A percentile compares a stretch with the other conserved stretches of the same genome.
Conservation (phyloP, 2,797 vertebrate genomes). For the Enteromius paludinosus region DNA sequence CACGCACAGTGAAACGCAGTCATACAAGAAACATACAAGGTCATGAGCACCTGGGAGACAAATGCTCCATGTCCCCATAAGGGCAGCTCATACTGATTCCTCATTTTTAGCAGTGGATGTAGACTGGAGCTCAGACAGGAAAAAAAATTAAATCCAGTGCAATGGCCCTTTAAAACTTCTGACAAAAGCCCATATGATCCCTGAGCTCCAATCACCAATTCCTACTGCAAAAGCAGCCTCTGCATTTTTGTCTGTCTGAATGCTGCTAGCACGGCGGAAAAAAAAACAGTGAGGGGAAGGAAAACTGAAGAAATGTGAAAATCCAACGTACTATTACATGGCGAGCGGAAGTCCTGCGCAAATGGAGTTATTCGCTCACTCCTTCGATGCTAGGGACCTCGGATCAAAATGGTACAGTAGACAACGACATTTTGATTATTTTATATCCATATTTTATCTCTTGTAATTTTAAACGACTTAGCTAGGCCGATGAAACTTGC, state of each 20-base stretch:
- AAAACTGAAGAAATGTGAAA: constrained; percentile 80
- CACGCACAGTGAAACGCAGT: neutral
- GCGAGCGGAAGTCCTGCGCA: constrained; percentile 78
- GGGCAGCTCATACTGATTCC: neutral
- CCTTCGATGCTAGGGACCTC: constrained; percentile 83
- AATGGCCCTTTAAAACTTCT: constrained; percentile 88
- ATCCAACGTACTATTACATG: constrained; percentile 79
- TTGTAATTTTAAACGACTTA: constrained; percentile 72
- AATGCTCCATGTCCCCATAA: neutral
- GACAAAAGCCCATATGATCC: constrained; percentile 90
- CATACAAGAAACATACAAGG: neutral
- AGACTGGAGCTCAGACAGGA: neutral
- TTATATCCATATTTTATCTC: constrained; percentile 74
- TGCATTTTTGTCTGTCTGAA: constrained; percentile 82
- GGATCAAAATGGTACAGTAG: constrained; percentile 92
- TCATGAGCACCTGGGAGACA: neutral
- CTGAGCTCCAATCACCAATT: constrained; percentile 88
- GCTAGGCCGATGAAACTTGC: constrained; percentile 76
- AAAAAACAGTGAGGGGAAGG: constrained; percentile 59
- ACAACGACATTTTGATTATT: constrained; percentile 64
- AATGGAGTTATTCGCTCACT: constrained; percentile 82
- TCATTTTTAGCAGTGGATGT: neutral
- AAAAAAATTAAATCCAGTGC: constrained; percentile 61
- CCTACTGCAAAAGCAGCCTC: constrained; percentile 82
- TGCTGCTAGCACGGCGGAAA: constrained; percentile 79